Base-by-base conservation (phyloP, 2,797 vertebrate genomes). In the Morus bassanus region DNA sequence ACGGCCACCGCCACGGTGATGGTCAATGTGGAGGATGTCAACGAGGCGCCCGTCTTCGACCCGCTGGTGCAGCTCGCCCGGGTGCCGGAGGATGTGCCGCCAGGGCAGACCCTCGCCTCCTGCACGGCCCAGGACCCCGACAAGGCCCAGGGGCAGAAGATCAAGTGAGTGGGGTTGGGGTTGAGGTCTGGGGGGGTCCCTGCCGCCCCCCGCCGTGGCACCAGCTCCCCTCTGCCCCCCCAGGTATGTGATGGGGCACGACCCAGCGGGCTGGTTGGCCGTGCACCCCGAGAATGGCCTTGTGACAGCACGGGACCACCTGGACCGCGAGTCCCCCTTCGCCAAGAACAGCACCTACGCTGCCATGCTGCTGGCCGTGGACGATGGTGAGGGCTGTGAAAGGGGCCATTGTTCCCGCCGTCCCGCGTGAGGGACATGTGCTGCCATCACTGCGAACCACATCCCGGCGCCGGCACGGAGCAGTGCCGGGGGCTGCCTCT, bases 91-190 rank as follows among this genome's bases (percentile, higher is more conserved):
- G 93, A 99, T 22, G 69, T 98, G 33, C 8, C 93, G 0, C 1
- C 89, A 0, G 96, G 96, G 51, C 84, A 73, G 35, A 59, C 94
- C 0, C 46, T 99, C 28, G 51, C 97, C 0, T 43, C 92, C 60
- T 99, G 98, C 95, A 98, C 59, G 0, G 99, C 99, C 1, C 98
- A 89, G 56, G 99, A 99, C 94, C 99, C 99, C 1, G 99, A 99
- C 95, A 97, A 50, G 6, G 98, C 80, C 1, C 98, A 97, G 93
- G 45, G 92, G 11, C 99, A 99, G 97, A 98, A 23, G 51, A 97
- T 99, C 97, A 97, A 68, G 99, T 99, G 98, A 98, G 98, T 0
- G 0, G 23, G 10, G 23, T 8, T 2, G 3, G 31, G 43, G 11
- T 33, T 51, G 1, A n/a, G 24, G 19, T 35, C 1, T 51, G 31